Percentiles rank a stretch among this genome's conserved stretches.
Conservation (phyloP, 2,888 invertebrate species). For the Conus canariensis region DNA sequence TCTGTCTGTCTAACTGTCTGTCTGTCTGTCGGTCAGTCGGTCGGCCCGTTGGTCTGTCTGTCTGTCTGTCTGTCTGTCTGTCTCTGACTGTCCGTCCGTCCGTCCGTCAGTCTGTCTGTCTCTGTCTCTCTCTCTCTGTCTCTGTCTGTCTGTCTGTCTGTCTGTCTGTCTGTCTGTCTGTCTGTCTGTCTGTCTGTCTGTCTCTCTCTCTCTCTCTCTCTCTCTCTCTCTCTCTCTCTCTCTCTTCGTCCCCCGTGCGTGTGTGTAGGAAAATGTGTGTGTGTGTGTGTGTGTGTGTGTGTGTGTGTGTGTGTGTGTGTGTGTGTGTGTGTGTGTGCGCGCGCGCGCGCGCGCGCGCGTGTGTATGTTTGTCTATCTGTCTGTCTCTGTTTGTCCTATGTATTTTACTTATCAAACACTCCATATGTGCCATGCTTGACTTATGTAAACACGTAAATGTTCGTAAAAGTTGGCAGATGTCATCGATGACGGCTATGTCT, state of each 20-base stretch:
- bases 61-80: neutral
- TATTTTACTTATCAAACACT: neutral
- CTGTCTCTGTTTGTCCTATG: too few species aligned
- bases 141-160: neutral
- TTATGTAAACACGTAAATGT: too few species aligned
- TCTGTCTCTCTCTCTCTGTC: neutral
- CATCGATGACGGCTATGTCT: too few species aligned
- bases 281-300: slow-evolving; percentile 1
- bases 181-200: neutral
- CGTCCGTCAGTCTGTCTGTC: neutral
- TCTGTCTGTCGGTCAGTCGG: neutral
- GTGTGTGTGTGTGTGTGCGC: neutral
- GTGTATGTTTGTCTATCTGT: neutral
- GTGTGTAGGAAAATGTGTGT: neutral
- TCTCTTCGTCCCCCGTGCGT: neutral
- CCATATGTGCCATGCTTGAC: neutral
- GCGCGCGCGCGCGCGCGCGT: neutral
- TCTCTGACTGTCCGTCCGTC: neutral
- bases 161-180: neutral
- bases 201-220: neutral
- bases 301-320: neutral
- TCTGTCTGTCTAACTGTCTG: neutral
- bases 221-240: neutral
- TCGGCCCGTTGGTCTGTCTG: neutral
- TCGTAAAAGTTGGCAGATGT: too few species aligned